phyloP scores from a whole-genome alignment of 1,140 invertebrate species.

The Heliconius nattereri region DNA sequence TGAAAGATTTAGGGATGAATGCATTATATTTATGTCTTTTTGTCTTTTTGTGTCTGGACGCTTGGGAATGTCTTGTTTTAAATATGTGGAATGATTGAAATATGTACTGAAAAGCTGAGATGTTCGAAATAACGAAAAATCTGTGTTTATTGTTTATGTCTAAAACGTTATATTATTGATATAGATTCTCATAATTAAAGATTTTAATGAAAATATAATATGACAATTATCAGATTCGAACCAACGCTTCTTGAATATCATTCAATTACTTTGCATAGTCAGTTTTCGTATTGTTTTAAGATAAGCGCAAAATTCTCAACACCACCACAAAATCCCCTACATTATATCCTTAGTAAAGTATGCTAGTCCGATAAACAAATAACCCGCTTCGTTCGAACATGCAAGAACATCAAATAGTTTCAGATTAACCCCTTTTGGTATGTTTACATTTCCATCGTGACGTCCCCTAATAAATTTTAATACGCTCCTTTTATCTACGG shows the following conservation, averaged over 20 bases:
- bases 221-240: too few relatives aligned
- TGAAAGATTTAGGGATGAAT: conserved; percentile 33
- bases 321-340: conserved; percentile 34
- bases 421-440: conserved; percentile 60
- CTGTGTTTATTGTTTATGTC: neutral
- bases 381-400: conserved; percentile 39
- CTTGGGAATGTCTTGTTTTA: neutral
- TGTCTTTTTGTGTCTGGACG: conserved; percentile 21
- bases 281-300: neutral
- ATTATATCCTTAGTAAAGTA: conserved; percentile 48
- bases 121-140: neutral
- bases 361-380: conserved; percentile 58
- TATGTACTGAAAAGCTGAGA: neutral
- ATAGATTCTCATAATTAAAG: neutral
- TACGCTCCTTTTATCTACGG: conserved; percentile 60
- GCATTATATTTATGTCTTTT: conserved; percentile 17
- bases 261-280: too few relatives aligned
- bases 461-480: conserved; percentile 68
- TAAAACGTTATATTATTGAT: too few relatives aligned
- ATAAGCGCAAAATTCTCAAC: conserved; percentile 59
- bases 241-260: too few relatives aligned
- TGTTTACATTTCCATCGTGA: conserved; percentile 52
- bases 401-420: conserved; percentile 66
- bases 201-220: too few relatives aligned
- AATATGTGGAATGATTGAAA: neutral